Base-by-base conservation (phyloP, 1,140 invertebrate genomes). In the Zaprionus camerounensis region DNA sequence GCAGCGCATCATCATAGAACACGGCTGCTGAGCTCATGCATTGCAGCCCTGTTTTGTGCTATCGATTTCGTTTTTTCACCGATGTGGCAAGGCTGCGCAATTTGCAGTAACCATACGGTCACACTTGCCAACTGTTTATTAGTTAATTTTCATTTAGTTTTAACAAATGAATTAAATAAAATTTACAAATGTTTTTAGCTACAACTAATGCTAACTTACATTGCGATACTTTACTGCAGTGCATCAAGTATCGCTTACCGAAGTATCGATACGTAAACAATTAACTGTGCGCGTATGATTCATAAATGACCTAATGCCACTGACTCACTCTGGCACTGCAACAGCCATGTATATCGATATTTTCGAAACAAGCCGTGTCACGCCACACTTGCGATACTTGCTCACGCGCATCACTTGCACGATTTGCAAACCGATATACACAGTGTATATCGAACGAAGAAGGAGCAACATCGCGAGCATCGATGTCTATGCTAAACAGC, bases 401-500 rank as follows among this genome's bases (percentile, higher is more conserved):
- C 7, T 46, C 41, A 51, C 46, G 46, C 46, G 0, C 46, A 51
- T 51, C 46, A 12, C 46, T 51, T 20, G 12, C 46, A 9, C 46
- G 28, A 36, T 20, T 61, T 34, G 28, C 13, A 55, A 74, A 59
- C 53, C 65, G 65, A 73, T 58, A 24, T 41, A 36, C 59, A 53
- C 7, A 53, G 36, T 64, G 66, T 57, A 26, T 49, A 36, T 49
- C 22, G 24, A 53, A 17, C 22, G 24, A 53, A 17, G 24, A 53
- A 17, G 51, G 28, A 61, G 31, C 26, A 26, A 49, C 56, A 73
- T 73, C 63, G 71, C 63, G 71, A 67, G 41, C 71, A 73, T 73
- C 71, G 64, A 68, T 73, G 64, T 73, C 64, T 67, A 66, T 70
- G 38, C 46, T 70, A 62, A 74, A 70, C 66, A 74, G 67, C 72